Base-by-base conservation (phyloP, 2,888 invertebrate genomes). In the Lasioglossum marginatum region DNA sequence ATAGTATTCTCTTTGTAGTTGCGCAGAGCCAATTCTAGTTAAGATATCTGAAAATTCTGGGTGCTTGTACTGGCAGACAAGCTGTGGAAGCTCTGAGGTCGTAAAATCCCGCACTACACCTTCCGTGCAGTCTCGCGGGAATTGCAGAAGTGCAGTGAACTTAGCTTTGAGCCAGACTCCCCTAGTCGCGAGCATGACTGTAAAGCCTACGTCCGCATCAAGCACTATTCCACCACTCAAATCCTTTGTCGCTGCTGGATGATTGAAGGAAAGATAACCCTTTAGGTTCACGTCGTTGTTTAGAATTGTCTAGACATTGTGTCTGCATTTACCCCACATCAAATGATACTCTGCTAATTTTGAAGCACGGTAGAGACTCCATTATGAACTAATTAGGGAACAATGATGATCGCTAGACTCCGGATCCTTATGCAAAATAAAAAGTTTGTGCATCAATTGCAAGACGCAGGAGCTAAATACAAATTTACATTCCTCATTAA, bases 211-310 rank as follows among this genome's bases (percentile, higher is more conserved):
- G 57, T 57, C 52, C n/a, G 57, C 4, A n/a, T n/a, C 57, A n/a
- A 57, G 57, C 57, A 57, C 57, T 57, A 57, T 57, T 57, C n/a
- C n/a, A n/a, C n/a, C n/a, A n/a, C 57, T 57, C n/a, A n/a, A 57
- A n/a, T n/a, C 57, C 57, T 57, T 57, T n/a, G n/a, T n/a, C n/a
- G 12, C n/a, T n/a, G n/a, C n/a, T 57, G 12, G n/a, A 57, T 57
- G 57, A 57, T 57, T 57, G n/a, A 12, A 12, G 12, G 12, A 57
- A n/a, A 57, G 57, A 57, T n/a, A n/a, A 57, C n/a, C n/a, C n/a
- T n/a, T 57, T 57, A 57, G 57, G n/a, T n/a, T 10, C 57, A 10
- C 57, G n/a, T n/a, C 12, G 57, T 57, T 57, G 57, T 57, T n/a
- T 57, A n/a, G n/a, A n/a, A 57, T n/a, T 10, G n/a, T 57, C 57